Percentiles rank a stretch among this genome's conserved stretches.
phyloP scores from a whole-genome alignment of 2,888 invertebrate species.

The Phengaris alcon region DNA sequence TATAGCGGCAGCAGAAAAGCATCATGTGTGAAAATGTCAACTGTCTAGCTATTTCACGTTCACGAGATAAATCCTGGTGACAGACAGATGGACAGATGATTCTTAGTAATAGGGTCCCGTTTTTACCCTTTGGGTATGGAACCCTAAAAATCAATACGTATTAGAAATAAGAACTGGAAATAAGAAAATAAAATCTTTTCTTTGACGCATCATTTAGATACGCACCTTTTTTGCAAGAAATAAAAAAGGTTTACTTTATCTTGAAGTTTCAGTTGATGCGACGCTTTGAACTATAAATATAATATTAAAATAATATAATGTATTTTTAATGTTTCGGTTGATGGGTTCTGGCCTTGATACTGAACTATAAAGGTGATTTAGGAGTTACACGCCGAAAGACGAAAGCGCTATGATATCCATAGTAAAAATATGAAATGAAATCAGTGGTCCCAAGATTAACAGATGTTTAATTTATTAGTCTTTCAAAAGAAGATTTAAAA shows the following conservation, averaged over 20 bases:
- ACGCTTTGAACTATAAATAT: slow-evolving; percentile 16
- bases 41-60: no score
- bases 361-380: not conserved
- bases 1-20: no score
- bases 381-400: not conserved
- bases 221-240: slow-evolving; percentile 22
- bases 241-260: slow-evolving; percentile 11
- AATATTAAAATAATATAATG: not conserved
- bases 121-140: no score
- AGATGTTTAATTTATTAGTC: no score
- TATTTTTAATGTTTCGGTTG: slow-evolving; percentile 4
- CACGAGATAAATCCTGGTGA: no score
- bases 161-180: no score
- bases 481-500: no score
- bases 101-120: no score
- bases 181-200: not conserved
- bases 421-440: not conserved
- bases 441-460: no score
- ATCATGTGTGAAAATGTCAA: no score
- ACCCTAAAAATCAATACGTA: no score
- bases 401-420: not conserved
- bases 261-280: not conserved
- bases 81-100: no score
- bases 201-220: not conserved
- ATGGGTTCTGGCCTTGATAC: slow-evolving; percentile 3